Base-by-base conservation (phyloP, 2,113 vertebrate species). In the Hippocampus mohnikei region DNA sequence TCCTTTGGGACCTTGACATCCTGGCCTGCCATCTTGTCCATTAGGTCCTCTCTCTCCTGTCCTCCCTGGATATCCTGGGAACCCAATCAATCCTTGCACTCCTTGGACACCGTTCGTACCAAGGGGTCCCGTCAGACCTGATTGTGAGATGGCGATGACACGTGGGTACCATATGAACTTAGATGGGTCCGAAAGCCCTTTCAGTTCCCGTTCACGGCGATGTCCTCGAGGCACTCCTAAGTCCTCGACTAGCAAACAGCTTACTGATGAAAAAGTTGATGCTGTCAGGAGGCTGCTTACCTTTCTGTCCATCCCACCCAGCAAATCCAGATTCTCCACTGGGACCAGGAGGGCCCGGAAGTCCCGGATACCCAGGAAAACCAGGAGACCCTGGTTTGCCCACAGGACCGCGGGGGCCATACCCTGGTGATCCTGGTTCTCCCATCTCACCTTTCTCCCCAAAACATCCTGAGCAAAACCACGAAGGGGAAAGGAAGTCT, bases 391-490 rank as follows among this genome's bases (percentile, higher is more conserved):
- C 92, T 0, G 62, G 40, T 77, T 83, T 85, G 9, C 92, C 92
- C 2, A 0, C 1, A 8, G 58, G 18, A 11, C 92, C 92, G 69
- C 71, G 79, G 37, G 5, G 71, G n/a, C 91, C 90, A 42, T 33
- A 9, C 40, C 74, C 85, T 55, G 83, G 66, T 40, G 7, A 10
- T 9, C 90, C 90, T 3, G 23, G 6, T 5, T 16, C 53, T 5
- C 92, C 92, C 0, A 5, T 4, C 0, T 50, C 66, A 41, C 92
- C 92, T 29, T 89, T 92, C 23, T 84, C 74, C 23, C 91, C 92
- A 11, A 0, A 1, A 60, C 2, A 76, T 37, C 91, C 92, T 93
- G 71, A 66, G 67, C 21, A 66, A 3, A 52, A 66, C 55, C 23
- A 25, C 21, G 13, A 20, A n/a, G 18, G 27, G 20, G 10, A 68